Evolutionary conservation across 2,113 vertebrate species (phyloP).

Genomic region (Buteo buteo): DNA sequence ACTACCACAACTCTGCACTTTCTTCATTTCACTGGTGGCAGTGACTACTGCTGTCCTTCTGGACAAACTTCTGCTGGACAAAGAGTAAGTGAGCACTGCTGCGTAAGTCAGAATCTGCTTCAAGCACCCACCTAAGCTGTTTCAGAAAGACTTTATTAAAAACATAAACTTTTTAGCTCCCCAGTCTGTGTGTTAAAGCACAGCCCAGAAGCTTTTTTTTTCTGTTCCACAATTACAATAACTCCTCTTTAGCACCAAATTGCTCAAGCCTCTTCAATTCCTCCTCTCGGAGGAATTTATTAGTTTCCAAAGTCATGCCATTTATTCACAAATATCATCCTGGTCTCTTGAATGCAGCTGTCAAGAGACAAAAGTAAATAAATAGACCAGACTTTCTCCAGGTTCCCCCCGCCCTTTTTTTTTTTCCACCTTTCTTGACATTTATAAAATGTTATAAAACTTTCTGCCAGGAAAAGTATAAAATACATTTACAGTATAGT

Average conservation of each 20-base stretch:
- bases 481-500: slow-evolving; percentile 16
- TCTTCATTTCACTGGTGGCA: neutral
- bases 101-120: neutral
- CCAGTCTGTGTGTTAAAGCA: neutral
- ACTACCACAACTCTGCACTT: neutral
- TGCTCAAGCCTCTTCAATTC: neutral
- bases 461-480: slow-evolving; percentile 11
- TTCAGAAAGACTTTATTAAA: neutral
- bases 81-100: neutral
- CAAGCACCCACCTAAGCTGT: neutral
- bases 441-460: slow-evolving; percentile 40
- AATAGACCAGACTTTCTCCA: neutral
- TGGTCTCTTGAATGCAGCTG: neutral
- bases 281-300: neutral
- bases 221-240: neutral
- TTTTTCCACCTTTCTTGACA: neutral
- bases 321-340: slow-evolving; percentile 1
- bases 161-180: neutral
- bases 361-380: neutral
- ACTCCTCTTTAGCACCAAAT: neutral
- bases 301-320: neutral
- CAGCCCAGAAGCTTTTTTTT: neutral
- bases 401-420: neutral
- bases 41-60: neutral
- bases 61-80: neutral